Percentiles rank a stretch among this genome's conserved stretches.
phyloP scores from a whole-genome alignment of 2,797 vertebrate genomes.

The Chelonia mydas region DNA sequence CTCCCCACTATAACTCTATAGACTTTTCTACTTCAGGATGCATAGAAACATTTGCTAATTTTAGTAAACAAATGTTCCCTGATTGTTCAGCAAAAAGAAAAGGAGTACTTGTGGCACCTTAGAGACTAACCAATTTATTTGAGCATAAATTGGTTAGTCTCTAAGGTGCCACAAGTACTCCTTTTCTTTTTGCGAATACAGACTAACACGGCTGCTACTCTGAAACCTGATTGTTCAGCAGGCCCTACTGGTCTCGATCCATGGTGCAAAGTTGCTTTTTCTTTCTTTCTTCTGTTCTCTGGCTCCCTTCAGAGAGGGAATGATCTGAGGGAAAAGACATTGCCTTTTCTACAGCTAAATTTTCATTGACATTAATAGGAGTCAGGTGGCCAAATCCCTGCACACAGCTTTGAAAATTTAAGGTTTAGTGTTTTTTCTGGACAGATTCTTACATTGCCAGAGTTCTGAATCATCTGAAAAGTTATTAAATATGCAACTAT shows the following conservation, averaged over 20 bases:
- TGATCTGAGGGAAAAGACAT: slow-evolving; percentile 35
- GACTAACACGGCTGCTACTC: too few relatives aligned
- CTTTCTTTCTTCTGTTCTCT: slow-evolving; percentile 66
- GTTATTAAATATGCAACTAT: slow-evolving; percentile 60
- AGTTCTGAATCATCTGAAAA: slow-evolving; percentile 57
- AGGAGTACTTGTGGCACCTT: too few relatives aligned
- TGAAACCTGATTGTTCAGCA: not conserved
- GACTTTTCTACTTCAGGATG: not conserved
- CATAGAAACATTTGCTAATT: slow-evolving; percentile 17
- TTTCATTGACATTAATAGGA: slow-evolving; percentile 73
- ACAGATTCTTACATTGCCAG: slow-evolving; percentile 21
- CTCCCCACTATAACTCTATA: not conserved
- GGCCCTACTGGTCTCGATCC: slow-evolving; percentile 18
- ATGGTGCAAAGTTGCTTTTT: slow-evolving; percentile 42
- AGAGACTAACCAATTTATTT: too few relatives aligned
- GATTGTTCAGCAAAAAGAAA: not conserved
- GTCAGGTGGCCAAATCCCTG: slow-evolving; percentile 58
- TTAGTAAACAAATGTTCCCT: not conserved
- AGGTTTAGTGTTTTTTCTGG: slow-evolving; percentile 38
- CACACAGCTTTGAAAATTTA: slow-evolving; percentile 59
- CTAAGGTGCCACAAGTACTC: too few relatives aligned
- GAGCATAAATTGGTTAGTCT: too few relatives aligned
- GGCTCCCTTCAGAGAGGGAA: slow-evolving; percentile 47
- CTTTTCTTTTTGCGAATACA: too few relatives aligned
- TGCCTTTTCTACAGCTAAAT: slow-evolving; percentile 59